Evolutionary conservation across 2,113 vertebrate species (phyloP).

Genomic region (Tursiops truncatus): DNA sequence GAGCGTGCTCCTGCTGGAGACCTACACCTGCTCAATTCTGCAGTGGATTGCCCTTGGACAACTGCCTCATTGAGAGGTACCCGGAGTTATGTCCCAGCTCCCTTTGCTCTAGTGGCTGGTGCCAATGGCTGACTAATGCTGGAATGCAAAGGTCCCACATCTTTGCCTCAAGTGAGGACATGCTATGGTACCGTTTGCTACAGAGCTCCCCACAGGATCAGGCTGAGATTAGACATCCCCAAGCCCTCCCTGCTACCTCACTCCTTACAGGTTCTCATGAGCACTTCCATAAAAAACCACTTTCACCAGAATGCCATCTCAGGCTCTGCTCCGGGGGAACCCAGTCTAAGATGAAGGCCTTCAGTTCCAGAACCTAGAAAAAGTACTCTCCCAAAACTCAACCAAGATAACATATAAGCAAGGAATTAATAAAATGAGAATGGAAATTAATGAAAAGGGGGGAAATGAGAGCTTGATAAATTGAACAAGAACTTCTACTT

Average conservation of each 20-base stretch:
- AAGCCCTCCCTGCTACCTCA: background rate
- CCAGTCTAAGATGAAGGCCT: background rate
- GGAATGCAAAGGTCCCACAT: background rate
- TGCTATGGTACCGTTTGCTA: background rate
- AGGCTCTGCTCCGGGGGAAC: background rate
- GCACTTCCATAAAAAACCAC: background rate
- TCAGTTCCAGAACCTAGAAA: background rate
- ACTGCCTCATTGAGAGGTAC: fast-evolving
- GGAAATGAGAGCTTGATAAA: background rate
- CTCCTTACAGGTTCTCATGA: background rate
- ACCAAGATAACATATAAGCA: background rate
- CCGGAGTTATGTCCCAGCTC: background rate
- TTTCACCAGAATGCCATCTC: background rate
- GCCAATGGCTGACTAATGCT: background rate
- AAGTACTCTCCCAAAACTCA: background rate
- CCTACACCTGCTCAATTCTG: background rate
- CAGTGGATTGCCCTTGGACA: background rate
- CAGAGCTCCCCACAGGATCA: background rate
- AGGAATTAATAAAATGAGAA: background rate
- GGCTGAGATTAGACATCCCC: too few species aligned
- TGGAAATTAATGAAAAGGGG: background rate
- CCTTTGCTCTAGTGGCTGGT: background rate
- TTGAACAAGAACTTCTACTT: background rate
- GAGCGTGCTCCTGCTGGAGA: too few species aligned
- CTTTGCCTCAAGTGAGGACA: background rate